A percentile compares a stretch with the other conserved stretches of the same genome.
These are phyloP conservation scores for Pterostichus madidus DNA, from an alignment of 2,888 invertebrate genomes.

Conservation along the genomic window DNA sequence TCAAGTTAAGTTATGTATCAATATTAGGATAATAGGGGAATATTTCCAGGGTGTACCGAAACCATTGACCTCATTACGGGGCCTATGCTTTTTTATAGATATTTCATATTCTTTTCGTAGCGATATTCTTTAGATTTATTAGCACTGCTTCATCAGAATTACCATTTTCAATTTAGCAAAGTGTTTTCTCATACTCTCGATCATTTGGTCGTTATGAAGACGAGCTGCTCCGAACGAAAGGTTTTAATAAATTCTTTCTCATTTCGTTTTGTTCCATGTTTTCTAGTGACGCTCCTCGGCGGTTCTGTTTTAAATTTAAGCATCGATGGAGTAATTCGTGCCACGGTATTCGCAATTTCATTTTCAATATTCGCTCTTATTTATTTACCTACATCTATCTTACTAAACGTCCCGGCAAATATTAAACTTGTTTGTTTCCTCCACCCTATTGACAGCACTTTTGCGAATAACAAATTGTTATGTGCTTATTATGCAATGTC, in stretches of 20 bases:
- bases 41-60: not conserved
- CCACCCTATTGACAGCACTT: conserved; percentile 8
- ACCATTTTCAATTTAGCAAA: conserved; percentile 76
- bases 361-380: conserved; percentile 62
- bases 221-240: conserved; percentile 69
- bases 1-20: conserved; percentile 28
- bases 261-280: conserved; percentile 69
- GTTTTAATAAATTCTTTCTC: conserved; percentile 71
- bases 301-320: conserved; percentile 63
- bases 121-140: conserved; percentile 72
- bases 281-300: conserved; percentile 32
- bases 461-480: conserved; percentile 36
- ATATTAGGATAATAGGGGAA: not conserved
- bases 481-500: conserved; percentile 44
- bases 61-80: conserved; percentile 46
- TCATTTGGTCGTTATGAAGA: conserved; percentile 72
- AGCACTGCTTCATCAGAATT: conserved; percentile 75
- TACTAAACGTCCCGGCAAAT: conserved; percentile 42
- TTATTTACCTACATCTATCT: conserved; percentile 60
- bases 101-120: conserved; percentile 61
- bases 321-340: conserved; percentile 60
- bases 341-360: conserved; percentile 57
- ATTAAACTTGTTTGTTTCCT: conserved; percentile 53
- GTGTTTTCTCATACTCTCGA: conserved; percentile 74
- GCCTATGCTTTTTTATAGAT: conserved; percentile 45